A percentile compares a stretch with the other conserved stretches of the same genome.
phyloP scores from a whole-genome alignment of 2,888 invertebrate species.

The Eumerus sabulonum region DNA sequence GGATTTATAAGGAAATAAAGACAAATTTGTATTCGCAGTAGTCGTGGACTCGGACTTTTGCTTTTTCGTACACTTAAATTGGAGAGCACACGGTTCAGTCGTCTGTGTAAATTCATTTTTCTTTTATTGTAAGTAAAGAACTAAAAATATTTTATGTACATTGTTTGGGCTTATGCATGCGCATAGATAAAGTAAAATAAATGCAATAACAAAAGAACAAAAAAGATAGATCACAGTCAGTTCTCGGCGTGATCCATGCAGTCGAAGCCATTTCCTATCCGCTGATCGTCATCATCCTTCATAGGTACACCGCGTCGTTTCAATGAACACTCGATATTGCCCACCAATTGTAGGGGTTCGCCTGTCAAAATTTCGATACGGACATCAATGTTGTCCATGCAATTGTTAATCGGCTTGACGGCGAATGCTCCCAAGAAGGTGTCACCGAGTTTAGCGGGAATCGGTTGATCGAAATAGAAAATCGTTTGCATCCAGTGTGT shows the following conservation, averaged over 20 bases:
- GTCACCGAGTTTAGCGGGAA: slow-evolving; percentile 93
- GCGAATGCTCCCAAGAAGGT: slow-evolving; percentile 92
- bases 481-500: slow-evolving; percentile 98
- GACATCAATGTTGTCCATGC: slow-evolving; percentile 67
- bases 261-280: too few species aligned
- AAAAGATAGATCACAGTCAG: slow-evolving; percentile 1
- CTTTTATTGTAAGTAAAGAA: slow-evolving; percentile 5
- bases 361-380: slow-evolving; percentile 65
- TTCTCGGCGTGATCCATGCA: not conserved
- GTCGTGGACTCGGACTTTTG: too few species aligned
- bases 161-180: slow-evolving; percentile 9
- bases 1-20: too few species aligned
- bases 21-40: too few species aligned
- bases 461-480: slow-evolving; percentile 96
- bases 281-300: too few species aligned
- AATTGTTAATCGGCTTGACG: slow-evolving; percentile 79
- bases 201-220: slow-evolving; percentile 5
- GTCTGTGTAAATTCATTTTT: too few species aligned
- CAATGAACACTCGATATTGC: slow-evolving; percentile 41
- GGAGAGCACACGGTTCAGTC: too few species aligned
- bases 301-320: slow-evolving; percentile 17
- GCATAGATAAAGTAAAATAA: slow-evolving; percentile 20
- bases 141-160: slow-evolving; percentile 14
- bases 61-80: too few species aligned
- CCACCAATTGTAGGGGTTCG: slow-evolving; percentile 51